Evolutionary conservation across 2,113 vertebrate genomes (phyloP), one percentile per base, ranked within the genome.

Genomic region (Vulpes ferrilata): DNA sequence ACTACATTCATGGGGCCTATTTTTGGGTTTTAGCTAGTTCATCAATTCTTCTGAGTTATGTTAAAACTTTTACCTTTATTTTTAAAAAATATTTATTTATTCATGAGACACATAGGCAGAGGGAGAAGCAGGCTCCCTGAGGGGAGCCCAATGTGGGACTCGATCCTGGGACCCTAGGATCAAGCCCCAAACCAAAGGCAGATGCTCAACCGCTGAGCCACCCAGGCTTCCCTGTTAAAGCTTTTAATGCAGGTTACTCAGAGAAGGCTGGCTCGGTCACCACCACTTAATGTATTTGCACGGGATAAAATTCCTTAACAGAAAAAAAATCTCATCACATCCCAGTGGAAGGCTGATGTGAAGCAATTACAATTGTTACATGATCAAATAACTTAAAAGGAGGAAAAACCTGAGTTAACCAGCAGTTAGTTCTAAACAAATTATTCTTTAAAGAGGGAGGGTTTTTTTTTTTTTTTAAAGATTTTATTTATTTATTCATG

Each of bases 371-470:
- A 88, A 81, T 22, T 67, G 16, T 64, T 87, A 85, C 5, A 13
- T n/a, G 62, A 55, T 57, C 60, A 97, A 88, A 89, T 60, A 59
- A 86, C 23, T 71, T 86, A 76, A 88, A 32, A 92, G 30, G 20
- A 53, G 71, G 71, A 91, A 80, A 90, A 60, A 35, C 30, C 19
- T 64, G 30, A 11, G 35, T 51, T 71, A 73, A 93, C 4, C 57
- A 81, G 59, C 16, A 86, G 59, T 64, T 83, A 83, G 55, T 83
- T 19, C 11, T 43, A 82, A 90, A 55, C 53, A 64, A 12, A 57
- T 9, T 59, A 27, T 78, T 76, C 67, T 96, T 85, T 84, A 32
- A 82, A 93, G 62, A 25, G 17, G 17, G 20, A 43, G 38, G 38
- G 43, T 1, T 43, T 43, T 43, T 43, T 43, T 43, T 43, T 43